These are phyloP conservation scores for Vulpes lagopus DNA, from an alignment of 2,113 vertebrate genomes.

Conservation along the genomic window DNA sequence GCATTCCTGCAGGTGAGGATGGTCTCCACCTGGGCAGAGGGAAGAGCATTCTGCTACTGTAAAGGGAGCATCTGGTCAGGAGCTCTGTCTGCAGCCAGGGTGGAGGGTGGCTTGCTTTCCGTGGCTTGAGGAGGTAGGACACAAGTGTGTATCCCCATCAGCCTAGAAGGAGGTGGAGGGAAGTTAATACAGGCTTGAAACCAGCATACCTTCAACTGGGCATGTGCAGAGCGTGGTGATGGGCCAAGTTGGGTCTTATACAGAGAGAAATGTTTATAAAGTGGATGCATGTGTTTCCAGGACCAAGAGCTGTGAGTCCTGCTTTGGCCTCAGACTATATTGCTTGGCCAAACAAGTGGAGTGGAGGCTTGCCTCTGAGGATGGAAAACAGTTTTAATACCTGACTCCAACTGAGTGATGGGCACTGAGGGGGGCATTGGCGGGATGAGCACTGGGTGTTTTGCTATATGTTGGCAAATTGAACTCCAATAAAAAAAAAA, in stretches of 20 bases:
- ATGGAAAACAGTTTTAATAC: neutral
- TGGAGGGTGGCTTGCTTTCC: too few species aligned
- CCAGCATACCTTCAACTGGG: fast-evolving
- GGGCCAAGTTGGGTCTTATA: neutral
- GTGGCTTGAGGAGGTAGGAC: too few species aligned
- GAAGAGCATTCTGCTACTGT: neutral
- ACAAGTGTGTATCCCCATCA: neutral
- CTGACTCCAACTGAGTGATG: neutral
- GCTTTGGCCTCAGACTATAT: neutral
- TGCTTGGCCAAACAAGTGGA: neutral
- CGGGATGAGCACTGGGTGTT: too few species aligned
- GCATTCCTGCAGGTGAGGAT: neutral
- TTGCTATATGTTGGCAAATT: too few species aligned
- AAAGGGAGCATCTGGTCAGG: neutral
- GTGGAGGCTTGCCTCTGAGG: neutral
- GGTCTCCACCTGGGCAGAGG: neutral
- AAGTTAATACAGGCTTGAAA: neutral
- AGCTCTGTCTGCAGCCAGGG: neutral
- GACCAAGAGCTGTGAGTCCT: neutral
- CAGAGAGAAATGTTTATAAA: neutral
- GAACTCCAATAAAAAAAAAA: too few species aligned
- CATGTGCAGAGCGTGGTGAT: fast-evolving
- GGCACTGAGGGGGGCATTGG: too few species aligned
- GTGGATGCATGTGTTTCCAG: neutral
- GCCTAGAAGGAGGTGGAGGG: too few species aligned